Base-by-base conservation (phyloP, 2,797 vertebrate genomes). In the Parauchenoglanis ngamensis region DNA sequence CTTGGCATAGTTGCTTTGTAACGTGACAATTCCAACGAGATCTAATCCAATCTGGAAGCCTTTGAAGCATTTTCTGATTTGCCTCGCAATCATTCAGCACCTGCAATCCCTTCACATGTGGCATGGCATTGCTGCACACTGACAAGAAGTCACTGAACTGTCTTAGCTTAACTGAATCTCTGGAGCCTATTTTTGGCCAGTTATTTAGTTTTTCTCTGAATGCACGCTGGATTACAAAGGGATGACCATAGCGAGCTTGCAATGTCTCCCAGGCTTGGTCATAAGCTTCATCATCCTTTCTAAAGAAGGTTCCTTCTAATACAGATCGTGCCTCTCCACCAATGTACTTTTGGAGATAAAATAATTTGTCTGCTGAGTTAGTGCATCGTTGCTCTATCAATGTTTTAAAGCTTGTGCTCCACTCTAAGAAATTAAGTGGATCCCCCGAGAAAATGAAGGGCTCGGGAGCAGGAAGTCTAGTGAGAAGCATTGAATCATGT, bases 381-480 rank as follows among this genome's bases (percentile, higher is more conserved):
- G 52, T 54, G 52, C 52, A 54, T 8, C 52, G 52, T 11, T 1
- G 52, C 10, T 54, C 52, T 54, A 54, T 12, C 10, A 54, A 54
- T 54, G 52, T 11, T 11, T 54, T 54, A 11, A 54, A 54, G 10
- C 52, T 54, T 11, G 52, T 54, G 7, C 52, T 54, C 52, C 52
- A 54, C 52, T 54, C 52, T 54, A 54, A 54, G 52, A 54, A 54
- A 8, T 54, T 54, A 8, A 54, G 12, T 56, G 90, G 73, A 40
- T 90, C 72, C 0, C 87, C 88, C 67, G 77, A 70, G 59, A 90
- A 91, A 17, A 88, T 54, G 44, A 73, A 72, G 40, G 88, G 85
- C 52, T 90, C 87, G 23, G 89, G 85, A 61, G 85, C 54, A 73
- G 89, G 88, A 84, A 90, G 85, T 87, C 87, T 88, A 23, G 54